A percentile compares a stretch with the other conserved stretches of the same genome.
These are phyloP conservation scores for Calliphora vomitoria DNA, from an alignment of 2,888 invertebrate genomes.

Conservation along the genomic window DNA sequence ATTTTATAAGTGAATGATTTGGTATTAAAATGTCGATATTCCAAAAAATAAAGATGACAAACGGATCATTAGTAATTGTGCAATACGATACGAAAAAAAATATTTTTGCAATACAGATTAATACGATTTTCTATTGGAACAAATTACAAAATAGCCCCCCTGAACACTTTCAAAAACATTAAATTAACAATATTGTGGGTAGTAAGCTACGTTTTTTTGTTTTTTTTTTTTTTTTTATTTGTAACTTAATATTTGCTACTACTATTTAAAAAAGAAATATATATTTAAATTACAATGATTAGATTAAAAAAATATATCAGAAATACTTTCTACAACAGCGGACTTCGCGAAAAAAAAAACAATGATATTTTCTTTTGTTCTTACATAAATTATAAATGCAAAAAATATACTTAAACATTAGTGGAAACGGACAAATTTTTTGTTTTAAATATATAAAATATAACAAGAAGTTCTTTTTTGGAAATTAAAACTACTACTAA, in stretches of 20 bases:
- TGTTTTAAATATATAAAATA: conserved; percentile 2
- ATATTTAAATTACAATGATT: conserved; percentile 22
- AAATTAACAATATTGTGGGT: conserved; percentile 24
- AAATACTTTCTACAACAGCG: conserved; percentile 46
- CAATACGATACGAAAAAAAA: no score
- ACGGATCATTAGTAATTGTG: no score
- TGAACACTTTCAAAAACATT: neutral
- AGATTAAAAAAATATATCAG: neutral
- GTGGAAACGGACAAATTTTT: neutral
- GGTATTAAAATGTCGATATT: no score
- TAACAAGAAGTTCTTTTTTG: conserved; percentile 10
- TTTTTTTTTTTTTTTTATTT: no score
- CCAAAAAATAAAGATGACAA: no score
- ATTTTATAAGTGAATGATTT: no score
- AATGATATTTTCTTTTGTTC: neutral
- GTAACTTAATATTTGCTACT: conserved; percentile 32
- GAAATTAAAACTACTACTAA: conserved; percentile 25
- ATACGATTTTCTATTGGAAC: no score
- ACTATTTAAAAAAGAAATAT: conserved; percentile 17
- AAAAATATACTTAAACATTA: conserved; percentile 49
- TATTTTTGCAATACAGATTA: no score
- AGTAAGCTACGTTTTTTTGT: conserved; percentile 30
- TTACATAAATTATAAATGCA: conserved; percentile 60
- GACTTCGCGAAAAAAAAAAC: neutral
- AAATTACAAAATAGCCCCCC: no score